Base-by-base conservation (phyloP, 2,888 invertebrate genomes). In the Diaphora mendica region DNA sequence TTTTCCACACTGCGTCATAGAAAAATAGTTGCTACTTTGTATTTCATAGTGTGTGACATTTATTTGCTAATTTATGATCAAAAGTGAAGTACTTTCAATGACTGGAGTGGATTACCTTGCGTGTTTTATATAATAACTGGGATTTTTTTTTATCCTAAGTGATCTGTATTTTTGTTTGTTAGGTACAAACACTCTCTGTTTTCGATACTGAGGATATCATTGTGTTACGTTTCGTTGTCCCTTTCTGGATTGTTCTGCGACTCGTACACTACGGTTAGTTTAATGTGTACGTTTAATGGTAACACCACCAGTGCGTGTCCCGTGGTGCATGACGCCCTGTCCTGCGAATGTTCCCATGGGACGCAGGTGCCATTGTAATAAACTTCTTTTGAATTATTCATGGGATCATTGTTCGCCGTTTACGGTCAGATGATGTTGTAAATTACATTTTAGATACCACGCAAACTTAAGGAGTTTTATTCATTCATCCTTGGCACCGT, bases 281-380 rank as follows among this genome's bases (percentile, higher is more conserved):
- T 82, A 77, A 81, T 83, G 68, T 66, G 62, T 76, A 71, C 67
- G 72, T 78, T 79, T 80, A 81, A 76, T 79, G 79, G 83, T 82
- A 80, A 71, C 79, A 79, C 80, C 82, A 74, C 76, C 71, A 82
- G 78, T 81, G 78, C 71, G 74, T 76, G 74, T 82, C 86, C 82
- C 86, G 85, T 79, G 85, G 85, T 75, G 92, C 92, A 87, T 89
- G 89, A 92, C 92, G 87, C 86, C 89, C 86, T 78, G 78, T 86
- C 89, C 87, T 88, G 88, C 86, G 88, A 90, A 90, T 83, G 86
- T 91, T 92, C 93, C 91, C 92, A 92, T 89, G 92, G 89, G 89
- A 87, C 84, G 86, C 92, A 91, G 90, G 91, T 91, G 91, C 89
- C 80, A 88, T 92, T 91, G 90, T 90, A 83, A 84, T 83, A 81